These are phyloP conservation scores for Corapipo altera DNA, from an alignment of 2,113 vertebrate species.

Conservation along the genomic window DNA sequence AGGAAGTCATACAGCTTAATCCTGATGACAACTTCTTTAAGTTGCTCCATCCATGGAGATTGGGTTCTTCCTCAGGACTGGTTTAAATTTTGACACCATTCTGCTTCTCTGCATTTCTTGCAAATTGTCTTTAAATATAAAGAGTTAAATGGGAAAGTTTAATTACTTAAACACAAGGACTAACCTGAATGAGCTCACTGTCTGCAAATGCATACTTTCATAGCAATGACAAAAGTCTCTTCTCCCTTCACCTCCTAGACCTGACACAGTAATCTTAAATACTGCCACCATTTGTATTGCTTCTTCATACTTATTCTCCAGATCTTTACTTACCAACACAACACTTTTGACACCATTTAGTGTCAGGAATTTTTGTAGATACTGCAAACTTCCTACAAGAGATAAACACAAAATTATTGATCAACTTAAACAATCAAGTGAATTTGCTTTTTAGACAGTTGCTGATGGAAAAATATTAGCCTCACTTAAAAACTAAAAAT, in stretches of 20 bases:
- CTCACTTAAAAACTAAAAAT: background rate
- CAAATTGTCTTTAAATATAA: background rate
- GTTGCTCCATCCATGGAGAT: background rate
- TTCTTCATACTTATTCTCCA: background rate
- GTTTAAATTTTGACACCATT: background rate
- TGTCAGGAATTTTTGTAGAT: slow-evolving; percentile 97
- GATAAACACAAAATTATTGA: slow-evolving; percentile 29
- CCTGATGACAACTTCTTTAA: background rate
- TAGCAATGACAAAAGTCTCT: background rate
- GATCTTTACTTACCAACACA: slow-evolving; percentile 89
- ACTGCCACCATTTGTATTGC: background rate
- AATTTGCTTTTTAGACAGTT: background rate
- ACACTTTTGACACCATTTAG: slow-evolving; percentile 98
- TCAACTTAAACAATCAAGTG: background rate
- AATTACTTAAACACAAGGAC: background rate
- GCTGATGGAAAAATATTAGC: background rate
- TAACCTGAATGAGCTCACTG: background rate
- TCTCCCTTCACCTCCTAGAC: background rate
- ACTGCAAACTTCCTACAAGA: slow-evolving; percentile 92
- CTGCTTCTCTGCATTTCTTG: background rate
- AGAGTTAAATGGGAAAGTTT: background rate
- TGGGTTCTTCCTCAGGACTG: background rate
- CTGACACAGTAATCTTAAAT: background rate
- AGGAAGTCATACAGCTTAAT: background rate
- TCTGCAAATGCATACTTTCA: background rate